Base-by-base conservation (phyloP, 1,140 invertebrate genomes). In the Philaenus spumarius region DNA sequence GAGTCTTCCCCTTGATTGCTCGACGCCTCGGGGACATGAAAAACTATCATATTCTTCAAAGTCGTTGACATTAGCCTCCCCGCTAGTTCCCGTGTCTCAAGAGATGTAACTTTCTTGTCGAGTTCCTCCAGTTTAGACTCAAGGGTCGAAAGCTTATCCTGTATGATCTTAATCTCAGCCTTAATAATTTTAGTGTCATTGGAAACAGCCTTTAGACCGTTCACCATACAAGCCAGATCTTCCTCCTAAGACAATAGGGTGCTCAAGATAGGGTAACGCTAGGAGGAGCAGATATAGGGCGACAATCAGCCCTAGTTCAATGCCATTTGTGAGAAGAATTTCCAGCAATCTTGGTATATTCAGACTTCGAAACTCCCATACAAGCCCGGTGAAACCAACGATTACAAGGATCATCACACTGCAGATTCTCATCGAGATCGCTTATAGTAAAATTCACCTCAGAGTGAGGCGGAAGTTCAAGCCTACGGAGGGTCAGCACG, bases 111-210 rank as follows among this genome's bases (percentile, higher is more conserved):
- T 17, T 34, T 51, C 23, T 51, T 51, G 22, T 51, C 48, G 11
- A 51, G 48, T 19, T 51, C 48, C 19, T 30, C 48, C 4, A 51
- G 48, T 15, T 51, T 51, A 34, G 23, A 34, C 48, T 51, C 26
- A 6, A 51, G 6, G 7, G 9, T 48, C 4, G 4, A 6, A 22
- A 48, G 46, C 46, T 48, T 48, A 4, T 48, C 46, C 23, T 48
- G 7, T 20, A 48, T 48, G 17, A 23, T 6, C 19, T 23, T 22
- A 22, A 48, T 48, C 26, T 48, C 46, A 22, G 46, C 5, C 20
- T 48, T 48, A 22, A 48, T 48, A 6, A 48, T 22, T 22, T 48
- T 48, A 20, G 46, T 48, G 19, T 48, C 46, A 5, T 48, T 48
- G 5, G 46, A 23, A 19, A 48, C 46, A 7, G 22, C 46, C 3